A percentile compares a stretch with the other conserved stretches of the same genome.
Evolutionary conservation across 2,113 vertebrate genomes (phyloP).

Genomic region (Pterocles burchelli): DNA sequence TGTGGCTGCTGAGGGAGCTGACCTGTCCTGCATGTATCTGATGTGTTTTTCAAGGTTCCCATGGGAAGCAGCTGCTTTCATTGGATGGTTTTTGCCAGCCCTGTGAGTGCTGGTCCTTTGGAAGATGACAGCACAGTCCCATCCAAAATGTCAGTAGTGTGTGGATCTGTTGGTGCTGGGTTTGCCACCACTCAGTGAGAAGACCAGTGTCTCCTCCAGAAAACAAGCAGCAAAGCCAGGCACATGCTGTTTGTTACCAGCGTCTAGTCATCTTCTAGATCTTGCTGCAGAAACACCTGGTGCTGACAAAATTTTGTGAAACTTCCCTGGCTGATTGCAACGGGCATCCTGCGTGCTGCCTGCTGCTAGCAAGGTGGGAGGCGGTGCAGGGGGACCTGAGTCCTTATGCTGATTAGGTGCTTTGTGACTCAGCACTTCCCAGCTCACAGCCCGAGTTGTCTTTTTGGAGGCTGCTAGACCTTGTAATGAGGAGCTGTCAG

Average conservation of each 20-base stretch:
- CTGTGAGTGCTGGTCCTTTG: background rate
- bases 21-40: accelerated
- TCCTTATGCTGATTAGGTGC: accelerated
- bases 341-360: accelerated
- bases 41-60: background rate
- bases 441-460: background rate
- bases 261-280: background rate
- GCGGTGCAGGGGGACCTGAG: accelerated
- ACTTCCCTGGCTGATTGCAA: accelerated
- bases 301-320: background rate
- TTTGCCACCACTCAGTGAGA: background rate
- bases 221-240: background rate
- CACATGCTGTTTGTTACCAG: accelerated
- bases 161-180: background rate
- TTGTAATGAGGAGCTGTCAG: background rate
- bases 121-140: background rate
- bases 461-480: background rate
- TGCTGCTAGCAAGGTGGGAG: background rate
- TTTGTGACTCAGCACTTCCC: background rate
- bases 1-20: accelerated
- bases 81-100: background rate
- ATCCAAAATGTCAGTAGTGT: too few species aligned
- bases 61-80: background rate
- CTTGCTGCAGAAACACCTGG: background rate
- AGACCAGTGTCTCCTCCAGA: background rate